phyloP scores from a whole-genome alignment of 2,113 vertebrate species.

The Crotalus helleri region DNA sequence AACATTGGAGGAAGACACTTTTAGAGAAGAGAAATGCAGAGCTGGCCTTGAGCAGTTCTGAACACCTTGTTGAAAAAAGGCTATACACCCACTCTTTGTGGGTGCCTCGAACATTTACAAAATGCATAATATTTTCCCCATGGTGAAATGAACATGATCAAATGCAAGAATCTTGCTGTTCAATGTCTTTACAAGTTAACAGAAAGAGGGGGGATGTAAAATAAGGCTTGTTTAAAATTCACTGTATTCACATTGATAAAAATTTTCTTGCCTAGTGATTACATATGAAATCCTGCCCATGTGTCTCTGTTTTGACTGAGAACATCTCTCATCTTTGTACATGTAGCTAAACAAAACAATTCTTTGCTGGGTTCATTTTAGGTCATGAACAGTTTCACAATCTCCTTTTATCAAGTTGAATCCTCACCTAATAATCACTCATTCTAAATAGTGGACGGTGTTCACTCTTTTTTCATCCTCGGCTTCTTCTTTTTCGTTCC shows the following conservation, averaged over 20 bases:
- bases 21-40: not conserved
- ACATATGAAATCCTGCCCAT: constrained; percentile 29
- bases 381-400: constrained; percentile 50
- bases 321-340: constrained; percentile 34
- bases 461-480: not conserved
- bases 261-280: constrained; percentile 16
- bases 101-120: not conserved
- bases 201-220: not conserved
- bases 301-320: constrained; percentile 43
- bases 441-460: constrained; percentile 15
- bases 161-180: not conserved
- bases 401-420: not conserved
- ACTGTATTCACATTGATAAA: not conserved
- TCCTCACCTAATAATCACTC: constrained; percentile 48
- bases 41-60: not conserved
- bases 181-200: not conserved
- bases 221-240: not conserved
- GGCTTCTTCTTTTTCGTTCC: constrained; percentile 16
- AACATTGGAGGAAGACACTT: not conserved
- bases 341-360: constrained; percentile 53
- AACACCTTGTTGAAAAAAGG: not conserved
- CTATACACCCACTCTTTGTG: not conserved
- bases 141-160: not conserved
- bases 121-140: not conserved
- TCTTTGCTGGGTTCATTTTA: constrained; percentile 48